Percentiles rank a stretch among this genome's conserved stretches.
Conservation (phyloP, 2,113 vertebrate genomes). For the Ovis canadensis region DNA sequence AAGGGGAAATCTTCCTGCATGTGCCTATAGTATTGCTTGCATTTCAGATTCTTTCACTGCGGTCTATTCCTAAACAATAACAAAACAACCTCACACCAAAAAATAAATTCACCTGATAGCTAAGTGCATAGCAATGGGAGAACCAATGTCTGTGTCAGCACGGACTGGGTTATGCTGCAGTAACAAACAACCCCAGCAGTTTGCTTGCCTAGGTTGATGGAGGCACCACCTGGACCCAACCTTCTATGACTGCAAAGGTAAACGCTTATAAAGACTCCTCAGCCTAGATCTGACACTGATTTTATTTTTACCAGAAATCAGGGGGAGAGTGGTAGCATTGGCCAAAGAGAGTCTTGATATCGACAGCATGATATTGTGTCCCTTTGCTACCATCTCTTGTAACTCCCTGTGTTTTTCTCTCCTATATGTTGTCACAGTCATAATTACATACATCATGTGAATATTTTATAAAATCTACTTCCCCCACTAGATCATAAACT, state of each 20-base stretch:
- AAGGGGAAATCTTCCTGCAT: neutral
- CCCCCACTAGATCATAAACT: neutral
- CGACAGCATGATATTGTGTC: fast-evolving
- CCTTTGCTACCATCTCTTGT: neutral
- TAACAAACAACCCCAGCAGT: neutral
- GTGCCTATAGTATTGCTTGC: neutral
- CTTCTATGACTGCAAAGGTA: neutral
- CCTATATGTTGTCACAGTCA: neutral
- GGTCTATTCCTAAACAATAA: neutral
- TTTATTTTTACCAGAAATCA: neutral
- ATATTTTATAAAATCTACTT: neutral
- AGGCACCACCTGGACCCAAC: neutral
- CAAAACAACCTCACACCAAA: neutral
- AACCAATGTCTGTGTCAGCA: neutral
- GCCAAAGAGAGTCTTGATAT: neutral
- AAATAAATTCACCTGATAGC: neutral
- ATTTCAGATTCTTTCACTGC: neutral
- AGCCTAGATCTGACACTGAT: neutral
- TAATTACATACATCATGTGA: neutral
- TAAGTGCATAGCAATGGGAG: neutral
- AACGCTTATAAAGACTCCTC: neutral
- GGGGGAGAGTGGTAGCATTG: neutral
- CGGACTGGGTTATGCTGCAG: neutral
- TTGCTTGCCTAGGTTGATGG: neutral
- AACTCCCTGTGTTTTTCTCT: neutral